These are phyloP conservation scores for Pseudochirops cupreus DNA, from an alignment of 2,797 vertebrate species.

Conservation along the genomic window DNA sequence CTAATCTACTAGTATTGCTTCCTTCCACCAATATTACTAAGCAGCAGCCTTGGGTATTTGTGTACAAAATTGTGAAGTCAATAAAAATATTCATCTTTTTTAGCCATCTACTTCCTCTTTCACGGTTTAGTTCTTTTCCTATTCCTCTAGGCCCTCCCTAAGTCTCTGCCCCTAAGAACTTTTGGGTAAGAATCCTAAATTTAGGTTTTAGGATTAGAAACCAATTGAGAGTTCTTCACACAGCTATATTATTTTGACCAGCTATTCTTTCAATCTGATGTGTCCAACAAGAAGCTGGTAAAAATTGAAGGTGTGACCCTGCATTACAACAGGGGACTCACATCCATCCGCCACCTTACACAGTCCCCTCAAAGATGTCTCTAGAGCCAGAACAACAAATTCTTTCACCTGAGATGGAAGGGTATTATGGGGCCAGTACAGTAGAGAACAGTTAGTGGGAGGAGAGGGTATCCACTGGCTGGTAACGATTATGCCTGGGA, in stretches of 20 bases:
- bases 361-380: neutral
- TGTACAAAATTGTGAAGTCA: neutral
- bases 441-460: neutral
- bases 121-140: neutral
- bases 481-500: neutral
- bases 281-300: constrained; percentile 11
- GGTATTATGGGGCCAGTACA: neutral
- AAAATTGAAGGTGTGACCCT: neutral
- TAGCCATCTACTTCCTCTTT: neutral
- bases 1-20: neutral
- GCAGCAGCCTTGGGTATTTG: neutral
- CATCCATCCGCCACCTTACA: neutral
- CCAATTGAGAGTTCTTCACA: neutral
- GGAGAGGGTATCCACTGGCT: neutral
- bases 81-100: constrained; percentile 28
- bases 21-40: neutral
- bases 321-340: neutral
- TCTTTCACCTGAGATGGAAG: neutral
- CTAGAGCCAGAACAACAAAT: neutral
- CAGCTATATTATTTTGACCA: neutral
- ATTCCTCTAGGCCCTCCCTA: neutral
- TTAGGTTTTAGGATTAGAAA: neutral
- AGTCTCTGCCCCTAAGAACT: neutral
- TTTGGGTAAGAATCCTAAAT: neutral
- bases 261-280: neutral